Evolutionary conservation across 1,140 invertebrate genomes (phyloP), one percentile per base, ranked within the genome.

Genomic region (Drosophila micromelanica): DNA sequence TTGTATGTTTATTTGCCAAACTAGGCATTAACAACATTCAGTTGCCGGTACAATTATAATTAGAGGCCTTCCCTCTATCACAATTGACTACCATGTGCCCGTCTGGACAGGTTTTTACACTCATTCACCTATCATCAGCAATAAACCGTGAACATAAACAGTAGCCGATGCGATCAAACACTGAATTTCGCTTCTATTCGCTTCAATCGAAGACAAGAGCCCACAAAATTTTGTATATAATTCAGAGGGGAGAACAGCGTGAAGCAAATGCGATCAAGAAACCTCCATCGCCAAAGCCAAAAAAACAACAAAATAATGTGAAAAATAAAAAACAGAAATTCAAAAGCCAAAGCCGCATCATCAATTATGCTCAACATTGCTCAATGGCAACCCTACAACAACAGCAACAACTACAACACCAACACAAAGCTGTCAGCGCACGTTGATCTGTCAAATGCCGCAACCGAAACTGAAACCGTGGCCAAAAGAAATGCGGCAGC

Each of bases 321-420:
- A 2, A 51, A 17, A 43, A 65, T 3, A 32, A 54, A 59, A 43
- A n/a, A n/a, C 15, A 42, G 8, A 80, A 85, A 89, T 72, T 89
- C 84, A 89, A 89, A 86, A 89, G 85, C 85, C 76, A 59, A 76
- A 80, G 80, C 80, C 80, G 84, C 85, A 89, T 90, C 84, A 89
- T 89, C 87, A 89, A 89, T 89, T 84, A 89, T 90, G 84, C 84
- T 89, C 84, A 89, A 67, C 76, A 71, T 89, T 87, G 76, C 84
- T 71, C 76, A 76, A 71, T 70, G 68, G 65, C 70, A 73, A 51
- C 42, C 56, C 59, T 45, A 63, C 76, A 85, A 55, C 62, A 75
- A 63, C 52, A 61, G 65, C 60, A 64, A 45, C 35, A 35, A 17
- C 20, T 40, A 37, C 8, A 23, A 11, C 12, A 35, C 23, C 49